A percentile compares a stretch with the other conserved stretches of the same genome.
phyloP scores from a whole-genome alignment of 2,113 vertebrate species.

The western clawed frog (Xenopus tropicalis) region DNA sequence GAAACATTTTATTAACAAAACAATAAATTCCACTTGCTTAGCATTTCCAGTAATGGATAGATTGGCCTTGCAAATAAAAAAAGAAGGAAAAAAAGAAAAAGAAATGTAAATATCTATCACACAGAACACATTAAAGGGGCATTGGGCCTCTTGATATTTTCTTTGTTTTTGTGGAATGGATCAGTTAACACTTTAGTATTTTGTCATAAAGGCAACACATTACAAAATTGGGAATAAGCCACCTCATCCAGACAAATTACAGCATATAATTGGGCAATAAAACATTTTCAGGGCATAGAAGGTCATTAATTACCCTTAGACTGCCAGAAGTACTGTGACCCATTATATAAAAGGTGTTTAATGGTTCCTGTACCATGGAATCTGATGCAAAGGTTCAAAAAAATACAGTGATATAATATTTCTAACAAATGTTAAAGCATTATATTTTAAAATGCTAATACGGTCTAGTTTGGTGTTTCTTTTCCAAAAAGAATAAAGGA shows the following conservation, averaged over 20 bases:
- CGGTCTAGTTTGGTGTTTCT: too few relatives aligned
- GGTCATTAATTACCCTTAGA: neutral
- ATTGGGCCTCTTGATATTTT: slow-evolving; percentile 62
- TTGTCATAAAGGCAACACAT: slow-evolving; percentile 75
- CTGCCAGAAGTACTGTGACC: neutral
- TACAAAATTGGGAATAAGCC: slow-evolving; percentile 75
- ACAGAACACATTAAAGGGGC: slow-evolving; percentile 75
- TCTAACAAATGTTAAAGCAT: slow-evolving; percentile 11
- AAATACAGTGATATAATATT: slow-evolving; percentile 9
- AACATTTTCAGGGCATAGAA: neutral
- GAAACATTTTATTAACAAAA: slow-evolving; percentile 90
- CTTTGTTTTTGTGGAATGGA: slow-evolving; percentile 53
- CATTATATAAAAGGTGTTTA: neutral
- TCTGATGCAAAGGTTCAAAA: slow-evolving; percentile 15
- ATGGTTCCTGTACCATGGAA: neutral
- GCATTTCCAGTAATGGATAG: slow-evolving; percentile 86
- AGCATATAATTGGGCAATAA: slow-evolving; percentile 48
- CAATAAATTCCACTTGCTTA: slow-evolving; percentile 86
- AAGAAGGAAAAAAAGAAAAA: slow-evolving; percentile 46
- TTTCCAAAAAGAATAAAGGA: neutral
- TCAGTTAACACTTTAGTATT: slow-evolving; percentile 68
- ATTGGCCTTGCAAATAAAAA: slow-evolving; percentile 78
- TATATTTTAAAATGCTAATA: neutral
- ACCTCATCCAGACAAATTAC: slow-evolving; percentile 70
- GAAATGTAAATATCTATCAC: slow-evolving; percentile 75